Percentiles rank a stretch among this genome's conserved stretches.
Evolutionary conservation across 2,113 vertebrate species (phyloP).

Genomic region (Choloepus hoffmanni): DNA sequence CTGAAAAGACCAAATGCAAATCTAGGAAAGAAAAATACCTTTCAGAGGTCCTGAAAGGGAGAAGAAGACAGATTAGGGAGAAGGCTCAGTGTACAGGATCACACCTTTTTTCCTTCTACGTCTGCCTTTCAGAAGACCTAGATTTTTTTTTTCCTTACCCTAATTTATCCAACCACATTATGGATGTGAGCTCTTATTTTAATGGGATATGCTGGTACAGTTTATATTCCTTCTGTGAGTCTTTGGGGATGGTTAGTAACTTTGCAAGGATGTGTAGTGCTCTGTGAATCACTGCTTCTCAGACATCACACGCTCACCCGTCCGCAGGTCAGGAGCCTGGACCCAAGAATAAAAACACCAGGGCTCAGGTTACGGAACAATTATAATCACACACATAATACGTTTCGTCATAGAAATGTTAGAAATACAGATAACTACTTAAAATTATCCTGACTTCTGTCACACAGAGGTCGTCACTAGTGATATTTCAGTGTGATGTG

Average conservation of each 20-base stretch:
- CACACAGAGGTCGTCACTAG: not conserved
- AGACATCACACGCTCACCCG: too few species aligned
- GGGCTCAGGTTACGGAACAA: not conserved
- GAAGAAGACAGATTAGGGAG: too few species aligned
- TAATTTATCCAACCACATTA: accelerated
- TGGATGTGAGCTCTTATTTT: not conserved
- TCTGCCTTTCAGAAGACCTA: not conserved
- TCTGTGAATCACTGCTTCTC: not conserved
- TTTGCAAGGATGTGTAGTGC: not conserved
- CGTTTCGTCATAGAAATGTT: not conserved
- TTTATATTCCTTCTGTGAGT: not conserved
- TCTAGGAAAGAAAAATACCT: not conserved
- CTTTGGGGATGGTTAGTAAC: not conserved
- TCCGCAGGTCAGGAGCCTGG: not conserved
- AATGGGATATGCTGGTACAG: not conserved
- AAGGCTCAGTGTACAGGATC: not conserved
- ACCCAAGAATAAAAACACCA: not conserved
- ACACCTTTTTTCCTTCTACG: not conserved
- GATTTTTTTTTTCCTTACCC: not conserved
- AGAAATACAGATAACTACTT: not conserved
- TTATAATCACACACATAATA: not conserved
- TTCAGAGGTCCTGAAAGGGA: not conserved
- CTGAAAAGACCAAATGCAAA: not conserved
- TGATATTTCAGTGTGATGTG: not conserved
- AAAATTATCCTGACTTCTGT: not conserved